A percentile compares a stretch with the other conserved stretches of the same genome.
Conservation (phyloP, 1,140 invertebrate species). For the Bombyx mandarina region DNA sequence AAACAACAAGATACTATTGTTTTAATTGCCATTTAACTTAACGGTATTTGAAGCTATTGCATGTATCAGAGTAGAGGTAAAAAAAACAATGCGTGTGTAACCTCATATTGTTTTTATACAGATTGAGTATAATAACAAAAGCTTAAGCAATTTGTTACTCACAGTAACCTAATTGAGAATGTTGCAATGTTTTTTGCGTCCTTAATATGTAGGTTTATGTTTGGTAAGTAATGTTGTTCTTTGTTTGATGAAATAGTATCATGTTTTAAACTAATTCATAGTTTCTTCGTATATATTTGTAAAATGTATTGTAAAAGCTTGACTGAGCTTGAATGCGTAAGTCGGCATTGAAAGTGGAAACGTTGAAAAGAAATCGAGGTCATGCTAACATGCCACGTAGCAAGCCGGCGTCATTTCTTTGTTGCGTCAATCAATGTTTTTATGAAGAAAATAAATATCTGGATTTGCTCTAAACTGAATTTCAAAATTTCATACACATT, state of each 20-base stretch:
- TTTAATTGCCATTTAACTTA: too few relatives aligned
- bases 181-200: too few relatives aligned
- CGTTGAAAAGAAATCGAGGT: slow-evolving; percentile 70
- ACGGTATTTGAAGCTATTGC: too few relatives aligned
- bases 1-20: too few relatives aligned
- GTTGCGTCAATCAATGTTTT: slow-evolving; percentile 12
- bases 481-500: not conserved
- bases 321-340: slow-evolving; percentile 16
- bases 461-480: not conserved
- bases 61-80: too few relatives aligned
- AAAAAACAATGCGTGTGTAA: too few relatives aligned
- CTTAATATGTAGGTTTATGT: too few relatives aligned
- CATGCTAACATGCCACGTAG: slow-evolving; percentile 56
- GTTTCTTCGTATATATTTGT: not conserved
- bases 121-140: too few relatives aligned
- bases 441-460: not conserved
- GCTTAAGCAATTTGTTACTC: not conserved
- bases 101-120: too few relatives aligned
- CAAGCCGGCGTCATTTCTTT: slow-evolving; percentile 47
- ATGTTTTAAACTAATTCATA: too few relatives aligned
- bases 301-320: slow-evolving; percentile 3
- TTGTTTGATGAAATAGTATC: too few relatives aligned
- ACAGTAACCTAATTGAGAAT: not conserved
- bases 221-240: not conserved
- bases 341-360: slow-evolving; percentile 67